Percentiles rank a stretch among this genome's conserved stretches.
Evolutionary conservation across 2,888 invertebrate species (phyloP).

Genomic region (Ophion obscuratus): DNA sequence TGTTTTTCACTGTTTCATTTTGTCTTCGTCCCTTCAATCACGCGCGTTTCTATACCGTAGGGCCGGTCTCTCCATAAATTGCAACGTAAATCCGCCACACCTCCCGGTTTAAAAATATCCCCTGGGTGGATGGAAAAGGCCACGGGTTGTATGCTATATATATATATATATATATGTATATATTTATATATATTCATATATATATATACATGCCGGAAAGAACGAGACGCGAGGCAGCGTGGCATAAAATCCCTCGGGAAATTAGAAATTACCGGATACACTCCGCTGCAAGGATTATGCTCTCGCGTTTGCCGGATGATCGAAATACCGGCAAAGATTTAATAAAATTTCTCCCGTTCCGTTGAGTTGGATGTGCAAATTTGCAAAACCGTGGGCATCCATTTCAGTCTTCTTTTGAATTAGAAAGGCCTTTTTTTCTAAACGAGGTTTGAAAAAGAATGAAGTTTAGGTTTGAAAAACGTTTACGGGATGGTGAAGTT

Average conservation of each 20-base stretch:
- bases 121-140: constrained; percentile 42
- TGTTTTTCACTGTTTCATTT: constrained; percentile 1
- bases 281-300: constrained; percentile 8
- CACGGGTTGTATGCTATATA: constrained; percentile 29
- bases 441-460: not conserved
- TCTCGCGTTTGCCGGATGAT: constrained; percentile 1
- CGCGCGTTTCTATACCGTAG: constrained; percentile 48
- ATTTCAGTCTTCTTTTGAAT: not conserved
- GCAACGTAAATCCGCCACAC: constrained; percentile 64
- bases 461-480: too few species aligned
- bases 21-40: constrained; percentile 49
- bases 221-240: constrained; percentile 39
- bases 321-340: constrained; percentile 19
- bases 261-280: constrained; percentile 60
- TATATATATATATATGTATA: not conserved
- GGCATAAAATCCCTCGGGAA: constrained; percentile 57
- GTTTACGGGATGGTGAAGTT: not conserved
- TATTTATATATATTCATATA: not conserved
- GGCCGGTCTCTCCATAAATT: constrained; percentile 60
- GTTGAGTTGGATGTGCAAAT: not conserved
- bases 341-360: not conserved
- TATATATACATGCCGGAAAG: not conserved
- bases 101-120: constrained; percentile 62
- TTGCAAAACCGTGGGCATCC: not conserved
- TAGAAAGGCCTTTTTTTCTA: not conserved